These are phyloP conservation scores for Meandrusa payeni DNA, from an alignment of 2,888 invertebrate species.

Conservation along the genomic window DNA sequence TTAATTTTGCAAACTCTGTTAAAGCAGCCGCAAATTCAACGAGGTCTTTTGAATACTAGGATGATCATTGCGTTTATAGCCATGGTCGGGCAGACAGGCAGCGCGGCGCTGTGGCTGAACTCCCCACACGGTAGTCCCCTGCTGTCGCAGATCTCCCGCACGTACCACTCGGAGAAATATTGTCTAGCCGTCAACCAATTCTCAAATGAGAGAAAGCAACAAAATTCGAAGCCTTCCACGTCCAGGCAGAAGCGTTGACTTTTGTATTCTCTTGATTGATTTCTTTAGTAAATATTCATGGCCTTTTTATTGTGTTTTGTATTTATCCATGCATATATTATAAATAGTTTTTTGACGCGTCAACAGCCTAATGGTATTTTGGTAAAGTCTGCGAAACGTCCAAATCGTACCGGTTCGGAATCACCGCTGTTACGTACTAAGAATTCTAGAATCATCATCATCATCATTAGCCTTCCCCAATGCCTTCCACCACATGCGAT, in stretches of 20 bases:
- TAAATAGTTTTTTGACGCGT: too few relatives aligned
- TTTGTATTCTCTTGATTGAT: slow-evolving; percentile 5
- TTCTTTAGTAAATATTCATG: slow-evolving; percentile 20
- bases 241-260: slow-evolving; percentile 50
- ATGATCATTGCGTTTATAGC: slow-evolving; percentile 72
- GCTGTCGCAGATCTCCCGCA: slow-evolving; percentile 68
- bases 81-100: slow-evolving; percentile 69
- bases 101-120: slow-evolving; percentile 66
- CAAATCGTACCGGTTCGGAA: too few relatives aligned
- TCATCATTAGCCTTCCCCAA: too few relatives aligned
- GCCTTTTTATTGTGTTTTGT: background rate
- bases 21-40: slow-evolving; percentile 68
- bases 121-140: slow-evolving; percentile 71
- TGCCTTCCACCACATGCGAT: too few relatives aligned
- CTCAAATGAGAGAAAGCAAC: slow-evolving; percentile 45
- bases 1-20: slow-evolving; percentile 59
- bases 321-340: too few relatives aligned
- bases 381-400: too few relatives aligned
- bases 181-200: slow-evolving; percentile 74
- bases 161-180: slow-evolving; percentile 73
- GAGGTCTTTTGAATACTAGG: slow-evolving; percentile 65
- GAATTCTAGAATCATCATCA: too few relatives aligned
- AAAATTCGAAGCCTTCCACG: slow-evolving; percentile 49
- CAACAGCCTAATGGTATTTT: too few relatives aligned
- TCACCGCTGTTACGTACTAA: too few relatives aligned